Base-by-base conservation (phyloP, 1,140 invertebrate genomes). In the Hermatobates lingyangjiaoensis region DNA sequence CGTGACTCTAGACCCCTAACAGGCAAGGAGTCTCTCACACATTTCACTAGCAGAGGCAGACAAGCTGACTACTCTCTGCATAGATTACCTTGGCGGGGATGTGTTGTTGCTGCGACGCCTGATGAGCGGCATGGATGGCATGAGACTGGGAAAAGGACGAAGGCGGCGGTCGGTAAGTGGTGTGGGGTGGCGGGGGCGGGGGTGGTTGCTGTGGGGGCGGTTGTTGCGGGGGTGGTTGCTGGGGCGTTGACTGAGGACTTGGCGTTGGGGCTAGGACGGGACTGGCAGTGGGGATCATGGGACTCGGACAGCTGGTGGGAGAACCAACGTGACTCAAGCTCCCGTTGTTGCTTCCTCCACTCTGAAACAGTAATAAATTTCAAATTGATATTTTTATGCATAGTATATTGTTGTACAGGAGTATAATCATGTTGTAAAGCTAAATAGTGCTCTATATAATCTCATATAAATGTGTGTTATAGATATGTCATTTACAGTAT, bases 251-350 rank as follows among this genome's bases (percentile, higher is more conserved):
- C 44, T n/a, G 59, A 58, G 62, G 63, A 55, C 64, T 42, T 56
- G 58, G 66, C 38, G 70, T 68, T 18, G 65, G 62, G 50, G 61
- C 64, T 51, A 65, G 59, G 54, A 68, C 65, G 46, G 61, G 52
- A 48, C 49, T 57, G 21, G 59, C 58, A 39, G 57, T 57, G 10
- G 60, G 48, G 51, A 60, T 61, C 24, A 55, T 58, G 5, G 5
- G 4, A 20, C 5, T 14, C 45, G 20, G 10, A 14, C 10, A 47
- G 5, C 27, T 7, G 45, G 4, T 47, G 4, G 4, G 14, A 47
- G 3, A 7, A 47, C 4, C n/a, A 4, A 26, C 18, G 26, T 18
- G 45, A 18, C 45, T 27, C 23, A 47, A 24, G 12, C 39, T 42
- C 4, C 39, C 39, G 18, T 20, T 20, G 39, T 42, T 26, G 26